Evolutionary conservation across 2,113 vertebrate genomes (phyloP).

Genomic region (Tapirus terrestris): DNA sequence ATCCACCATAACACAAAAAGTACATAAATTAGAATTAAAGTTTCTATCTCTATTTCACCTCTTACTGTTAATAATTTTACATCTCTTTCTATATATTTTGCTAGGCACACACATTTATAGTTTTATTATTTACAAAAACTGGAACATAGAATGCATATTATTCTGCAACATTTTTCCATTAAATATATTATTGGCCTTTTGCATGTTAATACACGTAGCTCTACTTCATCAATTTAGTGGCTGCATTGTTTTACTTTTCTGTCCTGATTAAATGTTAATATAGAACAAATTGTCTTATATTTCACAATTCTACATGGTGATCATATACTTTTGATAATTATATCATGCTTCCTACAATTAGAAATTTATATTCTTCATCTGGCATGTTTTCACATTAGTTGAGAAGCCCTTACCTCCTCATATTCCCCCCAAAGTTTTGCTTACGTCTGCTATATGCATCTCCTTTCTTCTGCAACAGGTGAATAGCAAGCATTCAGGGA

Average conservation of each 20-base stretch:
- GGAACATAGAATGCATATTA: background rate
- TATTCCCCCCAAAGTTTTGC: background rate
- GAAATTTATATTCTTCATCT: slow-evolving; percentile 10
- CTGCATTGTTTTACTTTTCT: background rate
- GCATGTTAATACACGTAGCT: background rate
- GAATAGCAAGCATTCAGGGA: slow-evolving; percentile 54
- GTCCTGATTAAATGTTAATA: background rate
- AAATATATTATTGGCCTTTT: background rate
- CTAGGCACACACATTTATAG: background rate
- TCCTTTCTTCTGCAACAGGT: slow-evolving; percentile 44
- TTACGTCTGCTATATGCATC: slow-evolving; percentile 50
- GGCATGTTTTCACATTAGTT: background rate
- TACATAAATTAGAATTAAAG: background rate
- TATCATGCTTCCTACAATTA: background rate
- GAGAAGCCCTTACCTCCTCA: background rate
- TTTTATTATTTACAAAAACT: background rate
- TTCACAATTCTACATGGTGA: background rate
- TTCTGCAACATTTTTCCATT: background rate
- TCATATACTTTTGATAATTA: background rate
- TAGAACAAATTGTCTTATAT: background rate
- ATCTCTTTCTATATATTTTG: background rate
- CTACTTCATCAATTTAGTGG: background rate
- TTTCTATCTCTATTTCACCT: background rate
- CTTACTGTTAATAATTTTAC: background rate
- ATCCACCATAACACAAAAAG: background rate